Percentiles rank a stretch among this genome's conserved stretches.
phyloP scores from a whole-genome alignment of 2,888 invertebrate genomes.

The Pseudococcus longispinus region DNA sequence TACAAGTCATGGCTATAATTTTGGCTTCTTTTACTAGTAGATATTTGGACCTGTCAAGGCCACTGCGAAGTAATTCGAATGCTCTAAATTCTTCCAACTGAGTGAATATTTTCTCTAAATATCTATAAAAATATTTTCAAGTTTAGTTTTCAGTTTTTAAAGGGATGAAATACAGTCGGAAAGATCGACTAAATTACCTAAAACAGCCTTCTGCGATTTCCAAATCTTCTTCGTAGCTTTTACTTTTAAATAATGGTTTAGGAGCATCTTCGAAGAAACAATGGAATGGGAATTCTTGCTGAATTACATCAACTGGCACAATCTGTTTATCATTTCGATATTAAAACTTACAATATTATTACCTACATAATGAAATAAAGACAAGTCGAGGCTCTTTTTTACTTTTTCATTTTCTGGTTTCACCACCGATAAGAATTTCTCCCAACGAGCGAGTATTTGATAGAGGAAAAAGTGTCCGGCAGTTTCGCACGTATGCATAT shows the following conservation, averaged over 20 bases:
- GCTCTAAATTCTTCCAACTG: conserved; percentile 98
- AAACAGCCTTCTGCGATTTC: conserved; percentile 93
- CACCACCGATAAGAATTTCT: conserved; percentile 76
- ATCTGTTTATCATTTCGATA: conserved; percentile 58
- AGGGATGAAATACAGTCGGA: neutral
- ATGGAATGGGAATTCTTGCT: conserved; percentile 89
- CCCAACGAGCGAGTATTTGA: conserved; percentile 91
- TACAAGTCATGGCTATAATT: conserved; percentile 99
- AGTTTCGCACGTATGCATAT: conserved; percentile 97
- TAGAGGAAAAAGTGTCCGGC: conserved; percentile 98
- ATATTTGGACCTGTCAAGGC: conserved; percentile 94
- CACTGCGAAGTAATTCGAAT: conserved; percentile 94
- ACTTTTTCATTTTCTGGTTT: conserved; percentile 66
- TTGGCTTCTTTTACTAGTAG: conserved; percentile 97
- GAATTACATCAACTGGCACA: conserved; percentile 68
- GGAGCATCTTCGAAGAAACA: conserved; percentile 93
- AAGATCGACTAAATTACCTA: conserved; percentile 65
- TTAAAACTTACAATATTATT: neutral
- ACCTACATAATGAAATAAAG: too few relatives aligned
- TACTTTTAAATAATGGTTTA: conserved; percentile 86
- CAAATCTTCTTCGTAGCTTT: conserved; percentile 80
- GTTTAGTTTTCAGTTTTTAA: neutral
- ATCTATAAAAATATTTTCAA: conserved; percentile 65
- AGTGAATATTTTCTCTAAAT: conserved; percentile 93
- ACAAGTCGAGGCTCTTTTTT: conserved; percentile 56